Base-by-base conservation (phyloP, 1,140 invertebrate genomes). In the Tetragonula clypearis region DNA sequence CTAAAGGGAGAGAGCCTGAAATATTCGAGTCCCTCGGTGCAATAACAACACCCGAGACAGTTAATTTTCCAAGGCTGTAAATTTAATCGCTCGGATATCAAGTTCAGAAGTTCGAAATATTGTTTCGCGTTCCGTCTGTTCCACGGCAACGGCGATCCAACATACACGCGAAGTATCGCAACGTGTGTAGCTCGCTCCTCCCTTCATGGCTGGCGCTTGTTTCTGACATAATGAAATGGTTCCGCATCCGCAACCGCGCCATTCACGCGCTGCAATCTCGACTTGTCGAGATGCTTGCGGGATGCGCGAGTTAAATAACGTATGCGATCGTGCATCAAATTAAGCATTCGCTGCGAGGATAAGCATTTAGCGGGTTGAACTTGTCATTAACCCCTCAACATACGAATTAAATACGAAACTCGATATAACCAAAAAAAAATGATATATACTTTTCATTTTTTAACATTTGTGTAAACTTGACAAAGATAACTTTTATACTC, bases 231-330 rank as follows among this genome's bases (percentile, higher is more conserved):
- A 80, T 41, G 66, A 81, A 72, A 74, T 58, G n/a, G 79, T 60
- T 49, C 23, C 69, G 41, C 68, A 62, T 60, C 79, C 79, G 55
- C 55, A 60, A 17, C 56, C 23, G 41, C 35, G 6, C 23, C n/a
- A 8, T 69, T 79, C 78, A 55, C 65, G 78, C 65, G 66, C 30
- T 74, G 3, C 53, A 56, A 79, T 79, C 65, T 56, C 55, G 26
- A 30, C 55, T 35, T 12, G 41, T 71, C 19, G 56, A 4, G 56
- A 30, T n/a, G n/a, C 11, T 41, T 26, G 21, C 58, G 19, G 41
- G 14, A 81, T 8, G 6, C 56, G 21, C 71, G 80, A 75, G 30
- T 65, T 15, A 72, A 75, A 74, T 75, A 82, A 74, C 78, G 30
- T 30, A 41, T 5, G 35, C n/a, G 15, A 65, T 49, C 62, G n/a